These are phyloP conservation scores for Cetoscarus ocellatus DNA, from an alignment of 2,797 vertebrate species.

Conservation along the genomic window DNA sequence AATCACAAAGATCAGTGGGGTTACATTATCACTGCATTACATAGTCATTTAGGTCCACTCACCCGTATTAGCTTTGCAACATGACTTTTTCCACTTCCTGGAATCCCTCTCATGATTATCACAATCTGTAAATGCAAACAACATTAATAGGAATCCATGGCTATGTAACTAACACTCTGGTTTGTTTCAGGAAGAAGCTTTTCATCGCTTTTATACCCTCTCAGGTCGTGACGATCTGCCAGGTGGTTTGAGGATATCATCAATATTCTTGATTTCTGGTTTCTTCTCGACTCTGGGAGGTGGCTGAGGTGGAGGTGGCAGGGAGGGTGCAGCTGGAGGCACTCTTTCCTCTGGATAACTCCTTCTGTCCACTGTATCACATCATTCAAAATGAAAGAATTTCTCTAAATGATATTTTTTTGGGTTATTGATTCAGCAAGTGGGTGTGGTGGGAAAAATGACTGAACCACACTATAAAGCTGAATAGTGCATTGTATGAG, in stretches of 20 bases:
- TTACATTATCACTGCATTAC: neutral
- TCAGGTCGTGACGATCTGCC: constrained; percentile 94
- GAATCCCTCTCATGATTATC: constrained; percentile 97
- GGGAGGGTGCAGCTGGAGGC: constrained; percentile 82
- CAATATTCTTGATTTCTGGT: constrained; percentile 97
- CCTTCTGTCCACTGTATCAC: constrained; percentile 89
- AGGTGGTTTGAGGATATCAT: constrained; percentile 96
- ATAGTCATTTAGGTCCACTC: constrained; percentile 65
- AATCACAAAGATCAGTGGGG: neutral
- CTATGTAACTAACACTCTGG: neutral
- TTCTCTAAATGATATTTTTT: neutral
- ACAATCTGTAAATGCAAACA: constrained; percentile 89
- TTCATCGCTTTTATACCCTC: constrained; percentile 80
- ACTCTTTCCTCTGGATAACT: constrained; percentile 92
- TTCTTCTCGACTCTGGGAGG: constrained; percentile 93
- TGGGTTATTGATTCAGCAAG: neutral
- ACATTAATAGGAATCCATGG: constrained; percentile 11
- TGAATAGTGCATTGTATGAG: too few relatives aligned
- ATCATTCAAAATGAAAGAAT: constrained; percentile 25
- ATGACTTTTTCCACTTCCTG: constrained; percentile 98
- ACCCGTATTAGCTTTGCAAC: constrained; percentile 98
- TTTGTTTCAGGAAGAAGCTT: neutral
- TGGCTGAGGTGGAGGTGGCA: constrained; percentile 85
- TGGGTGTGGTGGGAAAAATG: too few relatives aligned
- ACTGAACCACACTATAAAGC: too few relatives aligned